Evolutionary conservation across 37 sponge, comb jelly and placozoan genomes (phyloP), one percentile per base, ranked within the genome.

Genomic region (Geodia barretti): DNA sequence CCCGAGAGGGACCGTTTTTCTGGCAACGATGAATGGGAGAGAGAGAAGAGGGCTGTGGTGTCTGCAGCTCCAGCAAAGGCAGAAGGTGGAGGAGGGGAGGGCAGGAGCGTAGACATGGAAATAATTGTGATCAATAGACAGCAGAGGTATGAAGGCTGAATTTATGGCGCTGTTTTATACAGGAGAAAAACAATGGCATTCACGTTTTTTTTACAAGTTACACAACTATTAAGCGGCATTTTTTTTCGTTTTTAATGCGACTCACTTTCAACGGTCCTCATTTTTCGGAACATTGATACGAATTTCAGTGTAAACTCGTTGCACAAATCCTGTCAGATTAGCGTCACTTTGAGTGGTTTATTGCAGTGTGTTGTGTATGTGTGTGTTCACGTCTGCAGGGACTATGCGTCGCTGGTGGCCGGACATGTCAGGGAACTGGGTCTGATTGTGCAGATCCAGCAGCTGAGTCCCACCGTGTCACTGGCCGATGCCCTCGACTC

Each of bases 51-150:
- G 23, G 28, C 43, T 2, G n/a, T n/a, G n/a, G n/a, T n/a, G n/a
- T 32, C 67, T 0, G 54, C 54, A 7, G 11, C 14, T 7, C 54
- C 54, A 7, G 7, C 54, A 17, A 14, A 17, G 54, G 14, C 11
- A 47, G 14, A 7, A 47, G 54, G 11, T 17, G 14, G 11, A 47
- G 54, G 32, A 11, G 31, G 54, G 7, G 58, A 74, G 4, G 64
- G 38, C 1, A 64, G 37, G 17, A 41, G 25, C 28, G 32, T 73
- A 33, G 90, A 90, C 33, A 85, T 85, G 86, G 82, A 85, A 64
- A 85, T 90, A 31, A 85, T 90, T 72, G 86, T 90, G 24, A 80
- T 90, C 29, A 85, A 85, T 67, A 84, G 66, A 35, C 86, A 76
- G 33, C 90, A 90, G 59, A 90, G 62, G 90, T 90, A 70, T 77